Percentiles rank a stretch among this genome's conserved stretches.
phyloP scores from a whole-genome alignment of 2,113 vertebrate genomes.

The Campylomormyrus tamandua region DNA sequence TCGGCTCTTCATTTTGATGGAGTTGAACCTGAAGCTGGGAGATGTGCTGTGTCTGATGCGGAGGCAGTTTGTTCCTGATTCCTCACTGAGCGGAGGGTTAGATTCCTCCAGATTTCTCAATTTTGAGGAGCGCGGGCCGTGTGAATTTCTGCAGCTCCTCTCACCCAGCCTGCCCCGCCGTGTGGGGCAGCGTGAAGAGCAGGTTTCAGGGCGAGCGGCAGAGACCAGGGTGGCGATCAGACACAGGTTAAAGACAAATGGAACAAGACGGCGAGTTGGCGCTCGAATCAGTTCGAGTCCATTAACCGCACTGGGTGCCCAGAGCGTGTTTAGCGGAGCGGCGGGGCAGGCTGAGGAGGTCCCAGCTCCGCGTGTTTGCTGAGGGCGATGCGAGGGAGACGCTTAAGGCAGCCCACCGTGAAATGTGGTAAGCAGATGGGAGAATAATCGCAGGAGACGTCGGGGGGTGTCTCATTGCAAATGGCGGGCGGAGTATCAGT shows the following conservation, averaged over 20 bases:
- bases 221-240: background rate
- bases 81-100: background rate
- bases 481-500: constrained; percentile 30
- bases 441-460: constrained; percentile 52
- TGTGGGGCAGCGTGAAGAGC: background rate
- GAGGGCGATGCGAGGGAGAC: background rate
- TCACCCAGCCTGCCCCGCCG: background rate
- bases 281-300: constrained; percentile 11
- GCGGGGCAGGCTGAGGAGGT: background rate
- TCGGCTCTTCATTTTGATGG: background rate
- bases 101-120: background rate
- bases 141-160: background rate
- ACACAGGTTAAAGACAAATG: background rate
- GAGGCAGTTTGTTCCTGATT: background rate
- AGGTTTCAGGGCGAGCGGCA: background rate
- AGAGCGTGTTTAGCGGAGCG: background rate
- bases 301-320: background rate
- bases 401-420: background rate
- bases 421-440: constrained; percentile 44
- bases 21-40: background rate
- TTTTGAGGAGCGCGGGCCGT: background rate
- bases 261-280: background rate
- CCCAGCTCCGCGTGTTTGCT: background rate
- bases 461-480: constrained; percentile 38
- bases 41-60: background rate